Evolutionary conservation across 2,797 vertebrate genomes (phyloP).

Genomic region (Smutsia temminckii): DNA sequence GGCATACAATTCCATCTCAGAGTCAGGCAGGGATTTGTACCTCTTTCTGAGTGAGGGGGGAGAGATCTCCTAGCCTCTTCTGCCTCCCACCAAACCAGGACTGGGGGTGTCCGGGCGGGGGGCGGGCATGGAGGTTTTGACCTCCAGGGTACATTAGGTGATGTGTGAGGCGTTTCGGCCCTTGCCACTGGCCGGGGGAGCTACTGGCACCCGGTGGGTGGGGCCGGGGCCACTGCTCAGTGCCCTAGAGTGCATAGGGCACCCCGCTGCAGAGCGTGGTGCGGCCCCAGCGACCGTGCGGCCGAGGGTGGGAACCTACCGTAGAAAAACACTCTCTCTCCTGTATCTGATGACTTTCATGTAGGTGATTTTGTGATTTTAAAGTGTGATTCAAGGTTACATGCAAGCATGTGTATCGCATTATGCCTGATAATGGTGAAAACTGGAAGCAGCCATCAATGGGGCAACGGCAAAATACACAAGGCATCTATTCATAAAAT

Average conservation of each 20-base stretch:
- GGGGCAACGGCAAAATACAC: too few relatives aligned
- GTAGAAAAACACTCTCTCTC: not conserved
- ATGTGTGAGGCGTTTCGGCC: not conserved
- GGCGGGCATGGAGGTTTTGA: not conserved
- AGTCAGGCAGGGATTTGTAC: not conserved
- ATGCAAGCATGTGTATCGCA: not conserved
- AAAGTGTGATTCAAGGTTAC: not conserved
- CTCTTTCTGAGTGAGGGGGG: not conserved
- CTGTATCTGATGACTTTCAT: not conserved
- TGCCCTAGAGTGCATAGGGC: rapidly evolving
- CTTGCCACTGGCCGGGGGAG: not conserved
- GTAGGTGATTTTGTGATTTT: not conserved
- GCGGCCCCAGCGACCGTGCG: not conserved
- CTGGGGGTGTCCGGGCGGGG: not conserved
- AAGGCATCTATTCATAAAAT: not conserved
- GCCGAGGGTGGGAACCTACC: too few relatives aligned
- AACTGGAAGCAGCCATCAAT: not conserved
- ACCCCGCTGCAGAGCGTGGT: not conserved
- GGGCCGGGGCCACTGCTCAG: not conserved
- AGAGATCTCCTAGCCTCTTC: not conserved
- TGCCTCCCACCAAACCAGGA: not conserved
- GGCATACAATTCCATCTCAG: too few relatives aligned
- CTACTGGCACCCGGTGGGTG: not conserved
- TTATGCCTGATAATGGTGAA: not conserved
- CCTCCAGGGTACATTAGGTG: not conserved